Base-by-base conservation (phyloP, 2,888 invertebrate genomes). In the Chaitophorus viminalis region DNA sequence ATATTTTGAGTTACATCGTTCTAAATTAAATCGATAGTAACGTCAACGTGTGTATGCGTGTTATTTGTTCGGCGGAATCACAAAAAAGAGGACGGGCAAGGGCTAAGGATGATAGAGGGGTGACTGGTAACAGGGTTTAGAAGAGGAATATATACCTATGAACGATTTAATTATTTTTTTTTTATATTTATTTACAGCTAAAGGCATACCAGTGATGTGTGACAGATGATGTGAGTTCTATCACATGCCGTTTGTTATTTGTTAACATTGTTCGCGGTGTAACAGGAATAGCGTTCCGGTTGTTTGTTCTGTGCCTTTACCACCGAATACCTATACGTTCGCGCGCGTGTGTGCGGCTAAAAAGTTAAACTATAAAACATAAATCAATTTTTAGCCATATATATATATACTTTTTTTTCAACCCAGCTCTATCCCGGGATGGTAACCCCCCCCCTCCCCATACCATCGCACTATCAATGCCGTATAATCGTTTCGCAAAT, bases 401-500 rank as follows among this genome's bases (percentile, higher is more conserved):
- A 25, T 84, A 36, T 46, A 14, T 46, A 2, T 36, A 5, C 76
- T n/a, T 39, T 68, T 84, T n/a, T 60, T 60, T 17, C 46, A 74
- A 11, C 33, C 70, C 31, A 14, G 14, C 36, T 31, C 33, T 33
- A 5, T 33, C 18, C 72, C 72, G 70, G 3, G 8, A 65, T 65
- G 4, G 21, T 25, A 21, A 29, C 54, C 0, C 3, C 54, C 72
- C 17, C 1, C 76, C 21, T 9, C n/a, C 25, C 1, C 8, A 46
- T 4, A 0, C 72, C 25, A 17, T 29, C 8, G 52, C 4, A 0
- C 72, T 31, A 17, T 29, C 46, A 14, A n/a, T 39, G 54, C 39
- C 39, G 75, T 84, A 76, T 76, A 76, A 77, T 68, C 76, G 76
- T 76, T 84, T 68, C 31, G 76, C 76, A 46, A 76, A 84, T 84